Evolutionary conservation across 2,797 vertebrate genomes (phyloP).

Genomic region (Tauraco hartlaubi): DNA sequence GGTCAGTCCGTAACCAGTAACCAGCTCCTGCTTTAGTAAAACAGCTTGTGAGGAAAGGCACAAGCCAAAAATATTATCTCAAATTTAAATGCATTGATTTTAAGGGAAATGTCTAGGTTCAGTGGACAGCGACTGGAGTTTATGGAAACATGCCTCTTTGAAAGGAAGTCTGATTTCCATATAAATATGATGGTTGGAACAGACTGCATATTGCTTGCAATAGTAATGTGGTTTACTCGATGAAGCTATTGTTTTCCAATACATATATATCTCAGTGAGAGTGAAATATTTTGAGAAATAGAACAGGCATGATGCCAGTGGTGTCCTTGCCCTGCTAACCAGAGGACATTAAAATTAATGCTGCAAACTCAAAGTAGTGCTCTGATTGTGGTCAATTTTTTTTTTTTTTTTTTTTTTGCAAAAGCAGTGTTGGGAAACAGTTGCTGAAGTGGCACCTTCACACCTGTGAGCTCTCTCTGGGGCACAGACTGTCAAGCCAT

Average conservation of each 20-base stretch:
- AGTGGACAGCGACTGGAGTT: conserved; percentile 12
- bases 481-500: not conserved
- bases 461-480: not conserved
- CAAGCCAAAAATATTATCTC: not conserved
- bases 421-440: not conserved
- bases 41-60: not conserved
- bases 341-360: not conserved
- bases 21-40: not conserved
- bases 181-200: conserved; percentile 56
- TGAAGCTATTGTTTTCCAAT: conserved; percentile 36
- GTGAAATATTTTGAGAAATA: not conserved
- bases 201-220: not conserved
- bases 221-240: not conserved
- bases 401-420: not conserved
- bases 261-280: not conserved
- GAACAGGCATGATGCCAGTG: not conserved
- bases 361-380: not conserved
- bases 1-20: not conserved
- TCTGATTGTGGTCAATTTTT: not conserved
- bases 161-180: conserved; percentile 63
- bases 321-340: not conserved
- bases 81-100: conserved; percentile 63
- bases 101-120: conserved; percentile 8
- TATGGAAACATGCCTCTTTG: conserved; percentile 12
- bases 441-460: not conserved